phyloP scores from a whole-genome alignment of 2,797 vertebrate species.

The Aplochiton taeniatus region DNA sequence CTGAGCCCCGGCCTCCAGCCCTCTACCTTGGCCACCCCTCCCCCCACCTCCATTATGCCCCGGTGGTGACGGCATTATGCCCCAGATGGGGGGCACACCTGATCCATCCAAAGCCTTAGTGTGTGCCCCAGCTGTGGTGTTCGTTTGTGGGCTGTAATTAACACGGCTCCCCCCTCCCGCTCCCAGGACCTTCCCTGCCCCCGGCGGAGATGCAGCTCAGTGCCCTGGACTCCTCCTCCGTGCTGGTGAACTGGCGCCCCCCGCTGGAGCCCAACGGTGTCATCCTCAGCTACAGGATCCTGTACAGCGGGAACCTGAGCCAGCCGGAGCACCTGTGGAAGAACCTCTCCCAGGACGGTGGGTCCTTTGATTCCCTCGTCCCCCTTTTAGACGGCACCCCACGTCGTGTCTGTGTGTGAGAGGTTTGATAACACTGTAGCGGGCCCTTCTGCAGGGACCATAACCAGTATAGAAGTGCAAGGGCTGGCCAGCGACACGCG shows the following conservation, averaged over 20 bases:
- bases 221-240: conserved; percentile 83
- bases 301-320: conserved; percentile 86
- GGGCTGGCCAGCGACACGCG: conserved; percentile 86
- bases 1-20: conserved; percentile 37
- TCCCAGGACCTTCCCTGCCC: conserved; percentile 86
- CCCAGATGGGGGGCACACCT: conserved; percentile 61
- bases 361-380: conserved; percentile 27
- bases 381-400: conserved; percentile 6
- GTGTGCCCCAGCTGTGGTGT: conserved; percentile 51
- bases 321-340: conserved; percentile 90
- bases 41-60: conserved; percentile 42
- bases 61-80: conserved; percentile 53
- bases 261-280: conserved; percentile 91
- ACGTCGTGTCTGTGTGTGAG: neutral
- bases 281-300: conserved; percentile 85
- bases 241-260: conserved; percentile 92
- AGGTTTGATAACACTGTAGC: neutral
- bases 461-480: conserved; percentile 85
- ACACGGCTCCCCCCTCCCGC: conserved; percentile 43
- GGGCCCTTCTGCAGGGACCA: conserved; percentile 77
- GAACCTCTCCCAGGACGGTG: conserved; percentile 87
- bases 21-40: conserved; percentile 27
- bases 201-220: conserved; percentile 89
- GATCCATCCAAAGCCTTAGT: conserved; percentile 45
- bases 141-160: conserved; percentile 58